Base-by-base conservation (phyloP, 2,888 invertebrate genomes). In the Epicampocera succincta region DNA sequence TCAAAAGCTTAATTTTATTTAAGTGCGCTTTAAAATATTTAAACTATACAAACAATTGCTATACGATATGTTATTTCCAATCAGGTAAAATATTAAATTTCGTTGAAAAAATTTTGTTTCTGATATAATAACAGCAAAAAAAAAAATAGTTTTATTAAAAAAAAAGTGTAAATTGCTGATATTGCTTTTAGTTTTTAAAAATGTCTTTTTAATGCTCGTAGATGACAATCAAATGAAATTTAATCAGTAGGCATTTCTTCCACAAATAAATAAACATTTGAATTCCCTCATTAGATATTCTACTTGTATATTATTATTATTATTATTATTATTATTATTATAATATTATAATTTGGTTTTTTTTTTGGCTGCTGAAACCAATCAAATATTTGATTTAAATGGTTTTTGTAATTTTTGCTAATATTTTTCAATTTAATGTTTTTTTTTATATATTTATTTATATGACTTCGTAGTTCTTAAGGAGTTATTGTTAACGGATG, bases 11-110 rank as follows among this genome's bases (percentile, higher is more conserved):
- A 29, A 29, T 29, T 29, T 29, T 29, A 29, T 29, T 29, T 29
- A 6, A 33, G 48, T 3, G 48, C 11, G 11, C 3, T 48, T 48
- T 48, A 19, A 11, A 9, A 1, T 46, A 60, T 52, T 42, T 19
- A 33, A 33, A 33, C 1, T 33, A 52, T 78, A 40, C 15, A 60
- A 72, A 42, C 52, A 66, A 46, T 66, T 69, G 63, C 65, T 69
- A 74, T 80, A 80, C 19, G 80, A 80, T 80, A 80, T 80, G 80
- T 80, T 74, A 80, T 58, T 75, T 69, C 74, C 74, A 75, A 50
- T 74, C 68, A 63, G 21, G 52, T 68, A 21, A 33, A 33, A 40
- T 48, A 69, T 80, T 69, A 63, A 80, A 65, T 69, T 80, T 63
- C 63, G 8, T 66, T 68, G 6, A 12, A 71, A 71, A 3, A 21